Base-by-base conservation (phyloP, 2,797 vertebrate genomes). In the Bucorvus abyssinicus region DNA sequence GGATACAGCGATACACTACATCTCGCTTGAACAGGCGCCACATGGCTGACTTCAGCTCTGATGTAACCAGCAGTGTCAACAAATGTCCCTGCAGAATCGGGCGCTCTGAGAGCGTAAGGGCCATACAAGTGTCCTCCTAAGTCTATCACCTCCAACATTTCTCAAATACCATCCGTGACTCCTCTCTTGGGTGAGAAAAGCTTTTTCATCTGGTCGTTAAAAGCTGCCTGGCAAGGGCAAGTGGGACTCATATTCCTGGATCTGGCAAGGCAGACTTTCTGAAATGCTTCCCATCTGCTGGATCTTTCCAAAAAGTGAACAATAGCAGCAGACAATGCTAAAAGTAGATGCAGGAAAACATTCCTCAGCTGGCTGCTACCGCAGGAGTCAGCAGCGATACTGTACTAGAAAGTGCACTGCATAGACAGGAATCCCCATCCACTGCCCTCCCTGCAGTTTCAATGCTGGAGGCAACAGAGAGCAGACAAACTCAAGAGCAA, bases 251-350 rank as follows among this genome's bases (percentile, higher is more conserved):
- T 59, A 79, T 87, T 92, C 76, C 94, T 83, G 44, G 18, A 59
- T 90, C 90, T 96, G 96, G 96, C 96, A 90, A 93, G 77, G 88
- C 27, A 53, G 29, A 4, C 23, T 42, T 85, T 96, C 94, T 94
- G 95, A 97, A 97, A 94, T 38, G 14, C 91, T 92, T 97, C 96
- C 97, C 84, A 96, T 96, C 92, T 88, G 93, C 70, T 77, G 94
- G 68, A 80, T 77, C 59, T 84, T 92, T 85, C 69, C 76, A 91
- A 86, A 83, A 60, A 79, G 78, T 26, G 60, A 92, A 97, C 94
- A 95, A 74, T 30, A 87, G 57, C 68, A 45, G 86, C 86, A 81
- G 82, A 94, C 73, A 82, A 90, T 50, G 74, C 89, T 89, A 63
- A 95, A 93, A 94, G 92, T 75, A 79, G 92, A 91, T 19, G 15